Percentiles rank a stretch among this genome's conserved stretches.
Conservation (phyloP, 1,140 invertebrate genomes). For the Eumeta japonica region DNA sequence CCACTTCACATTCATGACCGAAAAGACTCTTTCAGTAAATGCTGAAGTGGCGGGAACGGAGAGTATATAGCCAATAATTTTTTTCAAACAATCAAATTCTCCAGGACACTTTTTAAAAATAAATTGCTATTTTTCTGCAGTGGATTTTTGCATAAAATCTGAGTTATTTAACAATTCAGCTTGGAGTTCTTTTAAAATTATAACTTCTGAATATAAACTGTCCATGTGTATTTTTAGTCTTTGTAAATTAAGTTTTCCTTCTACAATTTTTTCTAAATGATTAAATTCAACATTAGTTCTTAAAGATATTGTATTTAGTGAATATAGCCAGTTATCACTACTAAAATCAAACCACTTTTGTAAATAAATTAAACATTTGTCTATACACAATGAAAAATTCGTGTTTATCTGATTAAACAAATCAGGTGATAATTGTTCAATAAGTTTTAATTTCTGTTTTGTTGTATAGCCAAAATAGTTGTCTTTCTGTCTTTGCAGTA, state of each 20-base stretch:
- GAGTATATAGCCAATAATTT: conserved; percentile 3
- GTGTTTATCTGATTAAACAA: neutral
- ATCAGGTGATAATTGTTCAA: conserved; percentile 3
- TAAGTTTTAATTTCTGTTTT: conserved; percentile 2
- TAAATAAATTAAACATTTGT: conserved; percentile 4
- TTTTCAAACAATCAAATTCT: conserved; percentile 1
- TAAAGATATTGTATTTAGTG: conserved; percentile 1
- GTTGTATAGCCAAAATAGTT: conserved; percentile 3
- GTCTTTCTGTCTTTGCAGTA: conserved; percentile 3
- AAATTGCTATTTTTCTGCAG: neutral
- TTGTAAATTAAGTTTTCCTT: conserved; percentile 3
- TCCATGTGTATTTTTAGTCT: too few relatives aligned
- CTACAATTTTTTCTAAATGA: conserved; percentile 3
- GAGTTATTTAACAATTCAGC: too few relatives aligned
- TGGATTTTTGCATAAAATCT: neutral
- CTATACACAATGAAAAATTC: conserved; percentile 3
- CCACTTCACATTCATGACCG: conserved; percentile 8
- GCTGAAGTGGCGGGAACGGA: conserved; percentile 6
- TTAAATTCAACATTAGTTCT: conserved; percentile 1
- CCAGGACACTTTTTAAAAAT: conserved; percentile 2
- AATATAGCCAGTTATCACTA: conserved; percentile 3
- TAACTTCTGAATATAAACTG: neutral
- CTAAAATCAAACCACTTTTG: conserved; percentile 4
- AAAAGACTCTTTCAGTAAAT: conserved; percentile 11
- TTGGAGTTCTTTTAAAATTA: conserved; percentile 1